Conservation (phyloP, 2,113 vertebrate genomes). For the Urocitellus parryii region DNA sequence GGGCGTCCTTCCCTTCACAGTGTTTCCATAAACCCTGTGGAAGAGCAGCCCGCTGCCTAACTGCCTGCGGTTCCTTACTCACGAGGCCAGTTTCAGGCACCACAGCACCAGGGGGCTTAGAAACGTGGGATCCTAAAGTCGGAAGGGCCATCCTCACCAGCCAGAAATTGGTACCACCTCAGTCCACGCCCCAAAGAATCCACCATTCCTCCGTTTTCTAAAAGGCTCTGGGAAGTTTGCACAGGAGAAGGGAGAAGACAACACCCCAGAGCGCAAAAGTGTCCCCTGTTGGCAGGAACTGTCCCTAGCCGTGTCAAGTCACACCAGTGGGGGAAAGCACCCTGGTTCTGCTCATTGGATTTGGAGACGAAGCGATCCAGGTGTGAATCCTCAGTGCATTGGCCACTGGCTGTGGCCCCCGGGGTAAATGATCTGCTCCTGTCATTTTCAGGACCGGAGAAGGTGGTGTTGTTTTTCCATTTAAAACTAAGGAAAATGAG, state of each 20-base stretch:
- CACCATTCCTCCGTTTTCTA: not conserved
- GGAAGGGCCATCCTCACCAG: not conserved
- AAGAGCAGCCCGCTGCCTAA: not conserved
- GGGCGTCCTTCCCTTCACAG: not conserved
- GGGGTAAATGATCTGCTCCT: not conserved
- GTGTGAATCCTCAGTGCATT: not conserved
- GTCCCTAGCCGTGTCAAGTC: not conserved
- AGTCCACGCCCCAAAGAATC: not conserved
- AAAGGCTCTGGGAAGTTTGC: not conserved
- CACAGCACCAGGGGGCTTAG: not conserved
- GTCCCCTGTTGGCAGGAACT: not conserved
- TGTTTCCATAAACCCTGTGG: not conserved
- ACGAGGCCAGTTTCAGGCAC: not conserved
- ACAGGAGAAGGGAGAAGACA: not conserved
- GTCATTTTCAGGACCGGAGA: not conserved
- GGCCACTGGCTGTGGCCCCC: not conserved
- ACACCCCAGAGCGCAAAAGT: not conserved
- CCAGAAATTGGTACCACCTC: not conserved
- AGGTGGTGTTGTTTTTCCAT: not conserved
- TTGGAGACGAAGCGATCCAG: not conserved
- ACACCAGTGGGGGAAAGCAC: not conserved
- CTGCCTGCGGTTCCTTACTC: not conserved
- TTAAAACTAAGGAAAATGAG: conserved; percentile 12
- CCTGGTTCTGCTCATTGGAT: not conserved
- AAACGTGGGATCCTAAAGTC: not conserved